phyloP scores from a whole-genome alignment of 2,888 invertebrate genomes.

The Amorpha juglandis region DNA sequence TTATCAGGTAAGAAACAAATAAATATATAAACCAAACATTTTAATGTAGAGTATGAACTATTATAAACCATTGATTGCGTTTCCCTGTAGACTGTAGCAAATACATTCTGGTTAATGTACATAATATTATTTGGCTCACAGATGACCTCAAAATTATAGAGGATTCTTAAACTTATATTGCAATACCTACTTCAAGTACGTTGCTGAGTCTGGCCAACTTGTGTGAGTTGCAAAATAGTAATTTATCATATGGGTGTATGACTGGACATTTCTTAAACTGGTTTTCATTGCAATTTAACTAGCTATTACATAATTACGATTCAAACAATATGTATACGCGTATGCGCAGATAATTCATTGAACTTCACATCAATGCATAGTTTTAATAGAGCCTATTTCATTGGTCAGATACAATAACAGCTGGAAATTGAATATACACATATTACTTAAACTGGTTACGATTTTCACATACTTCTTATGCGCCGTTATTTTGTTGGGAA shows the following conservation, averaged over 20 bases:
- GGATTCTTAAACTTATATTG: neutral
- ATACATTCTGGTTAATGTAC: neutral
- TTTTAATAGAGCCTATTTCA: neutral
- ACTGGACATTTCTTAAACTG: conserved; percentile 23
- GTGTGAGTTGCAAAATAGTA: conserved; percentile 24
- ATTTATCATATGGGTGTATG: conserved; percentile 18
- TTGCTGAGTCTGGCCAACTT: conserved; percentile 4
- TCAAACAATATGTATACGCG: neutral
- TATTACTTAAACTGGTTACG: neutral
- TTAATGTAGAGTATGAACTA: too few species aligned
- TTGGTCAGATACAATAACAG: neutral
- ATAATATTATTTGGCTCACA: too few species aligned
- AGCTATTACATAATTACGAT: conserved; percentile 22
- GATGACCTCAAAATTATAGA: neutral
- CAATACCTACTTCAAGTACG: neutral
- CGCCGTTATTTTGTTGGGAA: neutral
- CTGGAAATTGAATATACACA: neutral
- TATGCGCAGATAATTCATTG: neutral
- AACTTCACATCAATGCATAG: neutral
- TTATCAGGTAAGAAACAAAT: too few species aligned
- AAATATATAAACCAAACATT: too few species aligned
- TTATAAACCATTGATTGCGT: neutral
- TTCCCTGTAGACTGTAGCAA: neutral
- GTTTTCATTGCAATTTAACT: conserved; percentile 23
- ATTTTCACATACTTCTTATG: neutral